Evolutionary conservation across 2,797 vertebrate species (phyloP), one percentile per base, ranked within the genome.

Genomic region (Taenioides sp.): DNA sequence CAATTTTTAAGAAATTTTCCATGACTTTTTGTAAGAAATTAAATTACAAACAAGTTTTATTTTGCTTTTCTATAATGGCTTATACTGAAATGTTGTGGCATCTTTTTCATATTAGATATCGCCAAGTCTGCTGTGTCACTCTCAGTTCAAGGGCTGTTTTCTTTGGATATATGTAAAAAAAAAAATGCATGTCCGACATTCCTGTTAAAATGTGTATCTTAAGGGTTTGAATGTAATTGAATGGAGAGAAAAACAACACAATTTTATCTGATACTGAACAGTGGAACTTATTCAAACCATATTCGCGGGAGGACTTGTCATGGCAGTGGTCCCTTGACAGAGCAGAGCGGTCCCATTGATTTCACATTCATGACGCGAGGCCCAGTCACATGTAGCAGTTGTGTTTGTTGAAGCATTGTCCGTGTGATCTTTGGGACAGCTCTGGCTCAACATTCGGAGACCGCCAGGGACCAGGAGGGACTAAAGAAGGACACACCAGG

Each of bases 341-440:
- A 84, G 87, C 88, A 91, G 89, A 89, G 84, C 84, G 84, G 89
- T 91, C 90, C 87, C 87, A 86, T 88, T 77, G 90, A 90, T 90
- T 89, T 88, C 87, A 86, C 89, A 82, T 71, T 83, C 80, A 80
- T 87, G 88, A 91, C 90, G 88, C 84, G 85, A 92, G 92, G 82
- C 92, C 92, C 90, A 91, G 90, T 91, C 87, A 91, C 77, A 92
- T 92, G 91, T 92, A 93, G 92, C 92, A 92, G 82, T 84, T 89
- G 31, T 62, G 60, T 83, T 76, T 80, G 43, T 69, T 73, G 22
- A 84, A 90, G 80, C 89, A 84, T 85, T 83, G 90, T 65, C 79
- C 88, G 90, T 89, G 91, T 86, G 74, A 83, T 92, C 87, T 82
- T 85, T 87, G 90, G 88, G 90, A 87, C 84, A 74, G 83, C 84